Base-by-base conservation (phyloP, 2,113 vertebrate species). In the Lasiurus borealis region DNA sequence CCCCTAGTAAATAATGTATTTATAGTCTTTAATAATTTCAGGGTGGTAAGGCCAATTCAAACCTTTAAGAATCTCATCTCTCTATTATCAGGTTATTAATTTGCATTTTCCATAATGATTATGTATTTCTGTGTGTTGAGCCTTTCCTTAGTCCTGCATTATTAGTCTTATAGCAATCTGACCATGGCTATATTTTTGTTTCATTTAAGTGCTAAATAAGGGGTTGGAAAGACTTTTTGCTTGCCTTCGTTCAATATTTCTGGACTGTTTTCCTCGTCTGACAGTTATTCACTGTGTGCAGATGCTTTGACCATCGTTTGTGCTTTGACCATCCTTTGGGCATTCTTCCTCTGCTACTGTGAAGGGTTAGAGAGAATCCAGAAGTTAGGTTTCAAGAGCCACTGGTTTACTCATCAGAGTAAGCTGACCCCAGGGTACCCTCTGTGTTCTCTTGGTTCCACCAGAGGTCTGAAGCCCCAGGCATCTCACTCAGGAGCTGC, bases 351-450 rank as follows among this genome's bases (percentile, higher is more conserved):
- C n/a, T 71, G 40, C 48, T 16, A 29, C 4, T 44, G 6, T 31
- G n/a, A 81, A 83, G 64, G 31, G 54, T 83, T 31, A 72, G n/a
- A 18, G 18, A 36, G 25, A 40, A 5, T 62, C 27, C 23, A 59
- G 27, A 77, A 57, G 34, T 78, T 34, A 78, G 5, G 15, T 29
- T 15, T 10, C 7, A 27, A 59, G 16, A n/a, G 44, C 48, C 23
- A 2, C 18, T 82, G 81, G n/a, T 4, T 64, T n/a, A 34, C 40
- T 82, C 8, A 4, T 40, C 14, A 7, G 9, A 46, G 34, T 10
- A 40, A 90, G 12, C 7, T 64, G 6, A 2, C 27, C 2, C 7
- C 5, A 0, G 25, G 36, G 27, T 3, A 29, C 2, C 6, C 1
- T 40, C 18, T 44, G 21, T 34, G 15, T 31, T 44, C n/a, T 15